phyloP scores from a whole-genome alignment of 2,113 vertebrate species.

The Grantiella picta region DNA sequence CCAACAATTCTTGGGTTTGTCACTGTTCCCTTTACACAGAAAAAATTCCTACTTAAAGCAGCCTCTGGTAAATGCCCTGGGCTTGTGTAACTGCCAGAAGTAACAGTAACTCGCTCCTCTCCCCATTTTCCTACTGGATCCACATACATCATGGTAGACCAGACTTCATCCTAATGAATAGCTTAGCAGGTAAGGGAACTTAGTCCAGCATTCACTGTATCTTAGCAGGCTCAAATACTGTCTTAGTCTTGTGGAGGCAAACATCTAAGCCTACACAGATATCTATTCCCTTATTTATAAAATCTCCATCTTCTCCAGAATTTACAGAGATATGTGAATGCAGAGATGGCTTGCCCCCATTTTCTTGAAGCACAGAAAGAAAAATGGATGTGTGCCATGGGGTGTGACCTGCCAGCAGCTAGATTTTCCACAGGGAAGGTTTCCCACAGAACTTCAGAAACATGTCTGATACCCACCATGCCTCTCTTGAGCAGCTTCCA shows the following conservation, averaged over 20 bases:
- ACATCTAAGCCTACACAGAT: neutral
- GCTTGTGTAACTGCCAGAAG: neutral
- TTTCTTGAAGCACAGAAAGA: neutral
- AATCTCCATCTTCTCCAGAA: neutral
- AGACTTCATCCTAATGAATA: neutral
- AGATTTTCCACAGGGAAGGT: neutral
- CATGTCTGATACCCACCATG: neutral
- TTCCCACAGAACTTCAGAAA: constrained; percentile 1
- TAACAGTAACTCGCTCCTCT: neutral
- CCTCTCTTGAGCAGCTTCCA: neutral
- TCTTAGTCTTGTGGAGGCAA: neutral
- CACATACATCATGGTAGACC: neutral
- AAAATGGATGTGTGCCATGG: neutral
- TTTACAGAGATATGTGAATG: neutral
- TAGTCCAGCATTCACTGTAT: neutral
- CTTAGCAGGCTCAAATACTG: neutral
- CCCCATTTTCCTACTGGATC: neutral
- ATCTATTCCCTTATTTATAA: neutral
- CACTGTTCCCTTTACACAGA: neutral
- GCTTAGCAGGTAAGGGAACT: neutral
- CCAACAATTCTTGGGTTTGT: neutral
- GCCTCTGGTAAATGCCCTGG: neutral
- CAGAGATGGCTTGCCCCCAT: neutral
- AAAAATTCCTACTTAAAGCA: neutral
- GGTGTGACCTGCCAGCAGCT: neutral